Evolutionary conservation across 1,140 invertebrate species (phyloP).

Genomic region (Bombyx mandarina): DNA sequence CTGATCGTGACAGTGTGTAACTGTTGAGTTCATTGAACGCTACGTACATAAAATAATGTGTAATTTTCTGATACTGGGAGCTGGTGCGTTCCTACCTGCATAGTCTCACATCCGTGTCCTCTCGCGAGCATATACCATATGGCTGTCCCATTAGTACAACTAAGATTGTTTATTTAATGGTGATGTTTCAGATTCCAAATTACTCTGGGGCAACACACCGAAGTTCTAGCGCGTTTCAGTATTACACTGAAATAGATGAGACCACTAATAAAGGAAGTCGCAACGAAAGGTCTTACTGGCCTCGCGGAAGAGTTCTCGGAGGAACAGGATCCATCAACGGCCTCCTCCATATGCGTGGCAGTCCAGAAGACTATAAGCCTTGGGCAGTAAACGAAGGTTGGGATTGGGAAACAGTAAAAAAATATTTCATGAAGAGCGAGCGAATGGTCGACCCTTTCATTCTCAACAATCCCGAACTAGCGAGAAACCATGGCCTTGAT

Average conservation of each 20-base stretch:
- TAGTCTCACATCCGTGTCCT: no score
- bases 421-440: constrained; percentile 75
- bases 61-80: no score
- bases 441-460: constrained; percentile 44
- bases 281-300: constrained; percentile 66
- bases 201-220: constrained; percentile 38
- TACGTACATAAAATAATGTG: no score
- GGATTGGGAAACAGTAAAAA: constrained; percentile 79
- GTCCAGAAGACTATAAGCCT: constrained; percentile 38
- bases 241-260: constrained; percentile 46
- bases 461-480: constrained; percentile 36
- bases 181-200: constrained; percentile 42
- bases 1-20: no score
- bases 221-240: constrained; percentile 43
- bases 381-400: constrained; percentile 62
- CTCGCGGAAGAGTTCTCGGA: constrained; percentile 73
- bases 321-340: constrained; percentile 79
- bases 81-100: no score
- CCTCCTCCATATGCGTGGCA: constrained; percentile 76
- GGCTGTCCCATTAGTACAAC: no score
- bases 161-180: no score
- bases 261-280: constrained; percentile 33
- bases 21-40: no score
- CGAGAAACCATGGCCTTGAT: constrained; percentile 42
- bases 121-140: no score